Evolutionary conservation across 2,113 vertebrate species (phyloP).

Genomic region (Ancistrus triradiatus): DNA sequence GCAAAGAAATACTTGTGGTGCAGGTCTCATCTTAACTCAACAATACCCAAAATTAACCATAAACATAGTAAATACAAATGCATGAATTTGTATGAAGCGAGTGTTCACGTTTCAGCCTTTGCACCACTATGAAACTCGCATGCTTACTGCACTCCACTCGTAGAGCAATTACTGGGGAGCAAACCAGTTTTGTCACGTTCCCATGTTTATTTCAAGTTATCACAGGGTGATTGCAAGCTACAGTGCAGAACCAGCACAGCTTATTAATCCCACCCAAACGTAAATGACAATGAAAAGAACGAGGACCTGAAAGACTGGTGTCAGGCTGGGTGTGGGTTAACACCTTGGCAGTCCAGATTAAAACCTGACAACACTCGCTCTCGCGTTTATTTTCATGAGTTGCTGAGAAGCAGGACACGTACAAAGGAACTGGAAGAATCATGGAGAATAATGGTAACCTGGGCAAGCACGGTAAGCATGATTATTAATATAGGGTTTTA

Average conservation of each 20-base stretch:
- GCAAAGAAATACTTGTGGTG: too few relatives aligned
- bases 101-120: too few relatives aligned
- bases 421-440: not conserved
- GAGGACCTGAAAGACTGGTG: slow-evolving; percentile 64
- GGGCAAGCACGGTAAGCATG: slow-evolving; percentile 23
- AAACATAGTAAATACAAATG: too few relatives aligned
- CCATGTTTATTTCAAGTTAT: not conserved
- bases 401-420: not conserved
- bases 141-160: not conserved
- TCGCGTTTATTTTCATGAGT: not conserved
- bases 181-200: not conserved
- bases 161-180: too few relatives aligned
- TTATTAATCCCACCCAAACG: not conserved
- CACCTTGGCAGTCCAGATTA: slow-evolving; percentile 15
- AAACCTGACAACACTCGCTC: too few relatives aligned
- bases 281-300: not conserved
- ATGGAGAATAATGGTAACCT: slow-evolving; percentile 22
- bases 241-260: not conserved
- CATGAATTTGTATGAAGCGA: too few relatives aligned
- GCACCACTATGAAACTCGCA: too few relatives aligned
- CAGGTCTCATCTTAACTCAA: too few relatives aligned
- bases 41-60: too few relatives aligned
- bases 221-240: too few relatives aligned
- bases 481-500: not conserved
- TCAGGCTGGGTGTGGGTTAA: slow-evolving; percentile 60